These are phyloP conservation scores for Lasioglossum zephyrum DNA, from an alignment of 2,888 invertebrate genomes.

Conservation along the genomic window DNA sequence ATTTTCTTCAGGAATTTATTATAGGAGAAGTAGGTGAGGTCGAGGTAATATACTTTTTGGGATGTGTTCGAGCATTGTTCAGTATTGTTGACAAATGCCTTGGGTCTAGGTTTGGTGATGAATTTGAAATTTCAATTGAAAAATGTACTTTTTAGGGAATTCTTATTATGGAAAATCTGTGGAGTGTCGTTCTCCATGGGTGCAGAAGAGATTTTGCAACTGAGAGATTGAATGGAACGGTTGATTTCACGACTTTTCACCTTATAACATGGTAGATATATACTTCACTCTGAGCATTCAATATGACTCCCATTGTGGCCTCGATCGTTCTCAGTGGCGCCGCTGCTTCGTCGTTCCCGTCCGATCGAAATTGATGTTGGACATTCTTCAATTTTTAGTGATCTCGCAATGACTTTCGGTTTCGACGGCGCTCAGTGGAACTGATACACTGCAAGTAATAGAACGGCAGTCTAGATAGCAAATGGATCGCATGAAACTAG, in stretches of 20 bases:
- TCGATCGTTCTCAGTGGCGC: background rate
- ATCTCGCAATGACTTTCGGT: background rate
- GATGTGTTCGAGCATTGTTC: background rate
- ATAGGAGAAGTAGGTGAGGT: background rate
- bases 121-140: too few species aligned
- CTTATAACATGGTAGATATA: background rate
- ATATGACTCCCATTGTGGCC: background rate
- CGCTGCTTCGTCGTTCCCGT: background rate
- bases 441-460: background rate
- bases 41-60: background rate
- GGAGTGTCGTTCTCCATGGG: background rate
- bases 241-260: background rate
- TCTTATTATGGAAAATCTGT: background rate
- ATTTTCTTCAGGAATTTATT: background rate
- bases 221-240: background rate
- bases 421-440: background rate
- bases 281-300: background rate
- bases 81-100: background rate
- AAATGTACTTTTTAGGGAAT: background rate
- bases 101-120: background rate
- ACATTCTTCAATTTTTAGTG: background rate
- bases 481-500: background rate
- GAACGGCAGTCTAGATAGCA: background rate
- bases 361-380: slow-evolving; percentile 5
- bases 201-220: background rate